Evolutionary conservation across 1,140 invertebrate species (phyloP).

Genomic region (Laupala kohalensis): DNA sequence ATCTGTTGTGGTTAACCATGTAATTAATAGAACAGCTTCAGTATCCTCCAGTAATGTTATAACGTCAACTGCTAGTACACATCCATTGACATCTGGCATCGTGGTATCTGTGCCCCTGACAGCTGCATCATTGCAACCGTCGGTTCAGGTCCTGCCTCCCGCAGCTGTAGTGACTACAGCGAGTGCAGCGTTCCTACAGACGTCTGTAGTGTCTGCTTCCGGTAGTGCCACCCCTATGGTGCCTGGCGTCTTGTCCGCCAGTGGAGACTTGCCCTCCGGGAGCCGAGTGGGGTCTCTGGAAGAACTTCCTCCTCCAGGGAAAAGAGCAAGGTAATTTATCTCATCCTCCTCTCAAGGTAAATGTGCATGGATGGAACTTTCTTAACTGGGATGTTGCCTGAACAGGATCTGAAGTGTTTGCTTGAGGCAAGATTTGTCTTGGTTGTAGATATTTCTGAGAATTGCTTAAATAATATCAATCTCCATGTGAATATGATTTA

Average conservation of each 20-base stretch:
- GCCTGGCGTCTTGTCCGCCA: background rate
- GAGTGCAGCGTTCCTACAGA: constrained; percentile 9
- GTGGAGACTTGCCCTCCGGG: no score
- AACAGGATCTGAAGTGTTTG: no score
- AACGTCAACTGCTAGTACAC: constrained; percentile 1
- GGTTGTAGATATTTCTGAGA: no score
- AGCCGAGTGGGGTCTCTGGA: background rate
- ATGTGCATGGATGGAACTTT: no score
- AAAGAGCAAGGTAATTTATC: constrained; percentile 14
- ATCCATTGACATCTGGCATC: background rate
- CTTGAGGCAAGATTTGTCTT: no score
- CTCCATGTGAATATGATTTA: no score
- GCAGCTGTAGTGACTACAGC: constrained; percentile 7
- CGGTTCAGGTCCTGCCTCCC: background rate
- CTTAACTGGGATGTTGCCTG: no score
- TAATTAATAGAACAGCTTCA: background rate
- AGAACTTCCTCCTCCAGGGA: constrained; percentile 6
- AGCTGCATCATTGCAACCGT: constrained; percentile 7
- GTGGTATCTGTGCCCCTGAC: constrained; percentile 13
- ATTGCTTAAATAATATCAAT: no score
- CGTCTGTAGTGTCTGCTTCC: background rate
- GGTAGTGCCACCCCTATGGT: background rate
- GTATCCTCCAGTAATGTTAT: constrained; percentile 5
- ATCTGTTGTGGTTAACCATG: constrained; percentile 7
- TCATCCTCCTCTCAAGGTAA: background rate